These are phyloP conservation scores for Hemibagrus guttatus DNA, from an alignment of 2,797 vertebrate genomes.

Conservation along the genomic window DNA sequence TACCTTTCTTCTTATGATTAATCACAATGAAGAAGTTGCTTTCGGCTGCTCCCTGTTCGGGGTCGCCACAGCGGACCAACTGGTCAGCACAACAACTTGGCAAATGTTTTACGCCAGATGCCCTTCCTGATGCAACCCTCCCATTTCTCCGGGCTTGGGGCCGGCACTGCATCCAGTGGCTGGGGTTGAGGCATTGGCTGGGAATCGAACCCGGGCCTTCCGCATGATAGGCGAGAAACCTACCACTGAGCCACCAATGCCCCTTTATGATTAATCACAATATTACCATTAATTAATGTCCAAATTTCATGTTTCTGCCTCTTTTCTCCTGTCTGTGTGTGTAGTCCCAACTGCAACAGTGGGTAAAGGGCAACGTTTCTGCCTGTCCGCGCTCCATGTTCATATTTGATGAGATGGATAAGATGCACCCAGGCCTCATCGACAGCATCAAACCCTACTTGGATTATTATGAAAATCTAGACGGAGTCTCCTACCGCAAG, in stretches of 20 bases:
- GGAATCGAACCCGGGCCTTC: too few relatives aligned
- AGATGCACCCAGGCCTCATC: slow-evolving; percentile 87
- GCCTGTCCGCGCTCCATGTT: slow-evolving; percentile 86
- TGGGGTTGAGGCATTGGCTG: too few relatives aligned
- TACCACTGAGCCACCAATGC: too few relatives aligned
- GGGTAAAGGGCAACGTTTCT: slow-evolving; percentile 87
- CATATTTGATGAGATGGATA: slow-evolving; percentile 96
- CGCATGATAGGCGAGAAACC: too few relatives aligned
- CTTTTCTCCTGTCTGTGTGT: not conserved
- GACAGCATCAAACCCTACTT: slow-evolving; percentile 91
- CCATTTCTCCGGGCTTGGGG: too few relatives aligned
- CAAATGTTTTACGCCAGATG: too few relatives aligned
- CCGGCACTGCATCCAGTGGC: too few relatives aligned
- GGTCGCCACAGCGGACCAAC: too few relatives aligned
- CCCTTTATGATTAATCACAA: not conserved
- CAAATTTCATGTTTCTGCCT: not conserved
- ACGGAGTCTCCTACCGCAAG: slow-evolving; percentile 85
- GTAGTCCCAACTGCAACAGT: slow-evolving; percentile 85
- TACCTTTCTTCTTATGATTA: not conserved
- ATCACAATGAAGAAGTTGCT: too few relatives aligned
- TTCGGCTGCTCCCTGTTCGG: too few relatives aligned
- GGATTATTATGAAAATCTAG: slow-evolving; percentile 85
- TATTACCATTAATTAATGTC: not conserved
- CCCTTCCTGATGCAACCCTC: too few relatives aligned
- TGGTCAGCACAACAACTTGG: too few relatives aligned